Base-by-base conservation (phyloP, 1,140 invertebrate species). In the Lepidurus couesii region DNA sequence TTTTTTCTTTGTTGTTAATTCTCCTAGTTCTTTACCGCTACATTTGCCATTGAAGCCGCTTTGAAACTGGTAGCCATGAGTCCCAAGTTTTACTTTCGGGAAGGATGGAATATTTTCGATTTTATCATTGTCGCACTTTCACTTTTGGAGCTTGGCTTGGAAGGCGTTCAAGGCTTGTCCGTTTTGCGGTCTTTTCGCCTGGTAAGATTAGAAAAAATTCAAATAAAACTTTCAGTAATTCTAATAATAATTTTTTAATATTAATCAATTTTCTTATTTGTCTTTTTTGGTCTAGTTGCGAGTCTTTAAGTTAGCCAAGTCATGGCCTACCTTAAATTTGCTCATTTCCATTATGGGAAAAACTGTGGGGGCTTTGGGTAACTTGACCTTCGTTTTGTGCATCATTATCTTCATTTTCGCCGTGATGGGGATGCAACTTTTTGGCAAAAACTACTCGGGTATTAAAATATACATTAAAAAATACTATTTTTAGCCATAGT, bases 401-500 rank as follows among this genome's bases (percentile, higher is more conserved):
- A 98, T 98, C 87, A 97, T 98, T 86, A 97, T 98, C 88, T 98
- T 98, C 89, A 98, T 98, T 86, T 98, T 97, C 87, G 95, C 96
- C 85, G 95, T 98, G 80, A 96, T 98, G 95, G 96, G 96, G 81
- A 98, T 98, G 93, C 96, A 98, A 87, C 90, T 98, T 81, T 98
- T 98, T 88, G 95, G 95, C 82, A 93, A 95, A 85, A 92, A 94
- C 84, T 98, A 97, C 84, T 89, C 89, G 85, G 92, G 92, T 93
- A 89, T 88, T 87, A 24, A 7, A 75, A 13, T 43, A 21, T 75
- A 21, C 1, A 16, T 75, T 75, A 2, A 75, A 13, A 21, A 42
- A 42, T 8, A 10, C 9, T 10, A n/a, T n/a, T n/a, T 42, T 34
- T 34, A 34, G 34, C 7, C 53, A 24, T 13, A 44, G 34, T 16